Conservation (phyloP, 1,140 invertebrate genomes). For the Mylabris phalerata region DNA sequence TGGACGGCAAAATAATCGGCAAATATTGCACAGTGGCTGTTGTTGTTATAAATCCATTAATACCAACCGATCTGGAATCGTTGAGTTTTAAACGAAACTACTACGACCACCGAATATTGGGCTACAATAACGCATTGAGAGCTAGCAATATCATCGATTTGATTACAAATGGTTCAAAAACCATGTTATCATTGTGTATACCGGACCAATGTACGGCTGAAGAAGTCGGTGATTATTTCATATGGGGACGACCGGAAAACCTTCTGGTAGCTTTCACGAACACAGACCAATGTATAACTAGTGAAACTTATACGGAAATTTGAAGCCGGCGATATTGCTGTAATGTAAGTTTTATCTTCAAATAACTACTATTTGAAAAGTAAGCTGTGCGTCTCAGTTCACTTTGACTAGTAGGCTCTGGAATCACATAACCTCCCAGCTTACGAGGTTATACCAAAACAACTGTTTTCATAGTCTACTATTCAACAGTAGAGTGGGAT, state of each 20-base stretch:
- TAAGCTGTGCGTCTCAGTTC: background rate
- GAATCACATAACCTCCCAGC: too few species aligned
- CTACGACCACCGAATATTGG: too few species aligned
- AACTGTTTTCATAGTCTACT: too few species aligned
- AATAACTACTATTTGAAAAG: background rate
- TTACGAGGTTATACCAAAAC: too few species aligned
- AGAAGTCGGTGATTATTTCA: slow-evolving; percentile 3
- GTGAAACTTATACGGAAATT: background rate
- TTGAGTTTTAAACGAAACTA: too few species aligned
- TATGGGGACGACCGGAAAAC: slow-evolving; percentile 1
- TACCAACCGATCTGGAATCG: too few species aligned
- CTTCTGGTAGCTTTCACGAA: too few species aligned
- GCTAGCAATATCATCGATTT: too few species aligned
- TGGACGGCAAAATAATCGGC: background rate
- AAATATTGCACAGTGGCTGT: slow-evolving; percentile 2
- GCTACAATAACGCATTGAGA: too few species aligned
- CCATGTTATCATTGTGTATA: background rate
- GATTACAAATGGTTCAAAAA: background rate
- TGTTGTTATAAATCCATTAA: background rate
- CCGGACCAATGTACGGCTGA: slow-evolving; percentile 3
- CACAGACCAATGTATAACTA: background rate
- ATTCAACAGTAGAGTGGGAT: too few species aligned
- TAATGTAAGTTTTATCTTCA: slow-evolving; percentile 1
- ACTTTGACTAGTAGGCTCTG: too few species aligned
- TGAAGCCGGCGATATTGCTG: slow-evolving; percentile 2